Base-by-base conservation (phyloP, 53 echinoderm and acorn worm genomes). In the Holothuria leucospilota region DNA sequence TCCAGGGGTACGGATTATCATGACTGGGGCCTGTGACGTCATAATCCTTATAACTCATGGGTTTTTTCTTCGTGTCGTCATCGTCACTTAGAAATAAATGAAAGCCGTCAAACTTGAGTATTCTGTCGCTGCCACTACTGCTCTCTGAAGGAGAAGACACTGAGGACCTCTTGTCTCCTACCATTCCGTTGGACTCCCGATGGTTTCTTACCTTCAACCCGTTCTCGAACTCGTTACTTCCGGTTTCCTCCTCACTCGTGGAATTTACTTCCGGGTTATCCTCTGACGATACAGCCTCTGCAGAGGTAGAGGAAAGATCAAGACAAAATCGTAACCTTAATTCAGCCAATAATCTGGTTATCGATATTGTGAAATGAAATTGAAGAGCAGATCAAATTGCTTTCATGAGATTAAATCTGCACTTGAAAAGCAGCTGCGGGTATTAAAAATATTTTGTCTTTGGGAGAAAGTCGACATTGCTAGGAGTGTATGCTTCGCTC, bases 21-120 rank as follows among this genome's bases (percentile, higher is more conserved):
- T 80, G 80, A 34, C 80, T 80, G 38, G 80, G 80, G 24, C 80
- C 80, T 34, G 80, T 80, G 80, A 80, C 80, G 80, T 80, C 80
- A 80, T 80, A 80, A 61, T 80, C 80, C 56, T 29, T 34, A 80
- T 80, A 80, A 80, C 60, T 80, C 80, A 80, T 80, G 13, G 75
- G 52, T 0, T n/a, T 52, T 26, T 61, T 59, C 34, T 80, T 80
- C 62, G 38, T 80, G 39, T 80, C 80, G 58, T 80, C 80, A 5
- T 80, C 80, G 14, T 80, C 80, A 61, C 80, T 80, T 12, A 80
- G 61, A 61, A 80, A 80, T 18, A 80, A 38, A 61, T 80, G 80
- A 59, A 80, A 80, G 29, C 80, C 80, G 39, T 80, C 80, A 59
- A 80, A 80, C 53, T 80, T 80, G 51, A 80, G 53, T 20, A 80